phyloP scores from a whole-genome alignment of 2,888 invertebrate species.

The Napeogenes sylphis region DNA sequence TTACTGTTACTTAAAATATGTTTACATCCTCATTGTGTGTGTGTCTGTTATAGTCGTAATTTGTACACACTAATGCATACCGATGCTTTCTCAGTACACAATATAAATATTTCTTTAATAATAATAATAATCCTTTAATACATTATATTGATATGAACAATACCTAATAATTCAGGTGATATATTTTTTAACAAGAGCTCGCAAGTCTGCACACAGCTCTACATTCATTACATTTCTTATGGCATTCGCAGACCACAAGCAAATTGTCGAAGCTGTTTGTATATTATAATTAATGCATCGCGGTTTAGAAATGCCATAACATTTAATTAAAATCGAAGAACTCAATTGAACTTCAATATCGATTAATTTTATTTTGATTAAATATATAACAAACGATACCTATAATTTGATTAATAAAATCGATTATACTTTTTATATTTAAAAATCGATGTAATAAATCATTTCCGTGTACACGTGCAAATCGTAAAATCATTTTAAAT shows the following conservation, averaged over 20 bases:
- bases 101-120: too few relatives aligned
- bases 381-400: too few relatives aligned
- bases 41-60: background rate
- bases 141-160: too few relatives aligned
- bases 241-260: conserved; percentile 39
- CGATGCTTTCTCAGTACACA: too few relatives aligned
- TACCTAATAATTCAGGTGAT: too few relatives aligned
- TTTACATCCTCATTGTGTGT: background rate
- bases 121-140: too few relatives aligned
- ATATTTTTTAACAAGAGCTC: too few relatives aligned
- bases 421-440: too few relatives aligned
- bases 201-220: background rate
- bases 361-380: background rate
- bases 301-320: conserved; percentile 3
- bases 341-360: background rate
- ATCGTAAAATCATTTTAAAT: conserved; percentile 1
- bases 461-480: conserved; percentile 4
- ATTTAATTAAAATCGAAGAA: conserved; percentile 3
- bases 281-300: conserved; percentile 4
- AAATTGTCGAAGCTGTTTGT: conserved; percentile 40
- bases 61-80: background rate
- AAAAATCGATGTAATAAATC: background rate
- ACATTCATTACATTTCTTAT: conserved; percentile 3
- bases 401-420: too few relatives aligned
- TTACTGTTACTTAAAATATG: background rate